These are phyloP conservation scores for Typhlichthys subterraneus DNA, from an alignment of 2,797 vertebrate genomes.

Conservation along the genomic window DNA sequence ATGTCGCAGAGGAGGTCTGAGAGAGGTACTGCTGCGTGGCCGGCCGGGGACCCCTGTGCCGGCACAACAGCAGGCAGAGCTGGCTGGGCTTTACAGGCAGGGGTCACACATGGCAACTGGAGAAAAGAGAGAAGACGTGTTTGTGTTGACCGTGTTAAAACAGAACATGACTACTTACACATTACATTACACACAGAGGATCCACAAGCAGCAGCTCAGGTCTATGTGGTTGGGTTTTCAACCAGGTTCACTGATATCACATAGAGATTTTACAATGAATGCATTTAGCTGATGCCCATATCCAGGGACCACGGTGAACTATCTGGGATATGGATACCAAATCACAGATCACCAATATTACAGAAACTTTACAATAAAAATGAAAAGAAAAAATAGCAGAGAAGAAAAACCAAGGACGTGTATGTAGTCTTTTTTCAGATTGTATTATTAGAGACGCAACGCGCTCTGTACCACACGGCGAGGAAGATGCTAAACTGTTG, in stretches of 20 bases:
- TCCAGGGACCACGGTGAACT: no score
- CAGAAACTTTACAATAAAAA: no score
- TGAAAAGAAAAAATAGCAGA: background rate
- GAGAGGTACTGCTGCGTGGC: conserved; percentile 69
- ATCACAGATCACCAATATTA: no score
- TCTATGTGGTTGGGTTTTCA: no score
- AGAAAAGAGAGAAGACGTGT: conserved; percentile 3
- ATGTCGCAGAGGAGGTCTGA: conserved; percentile 89
- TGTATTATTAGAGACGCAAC: background rate
- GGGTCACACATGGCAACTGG: conserved; percentile 37
- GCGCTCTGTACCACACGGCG: background rate
- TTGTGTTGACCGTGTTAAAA: background rate
- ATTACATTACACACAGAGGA: no score
- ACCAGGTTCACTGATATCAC: background rate
- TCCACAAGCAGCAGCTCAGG: no score
- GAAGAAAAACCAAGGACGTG: background rate
- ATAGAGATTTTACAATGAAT: background rate
- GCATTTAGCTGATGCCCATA: no score
- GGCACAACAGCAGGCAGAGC: conserved; percentile 34
- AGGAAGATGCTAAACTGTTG: conserved; percentile 7
- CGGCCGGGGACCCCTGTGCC: conserved; percentile 31
- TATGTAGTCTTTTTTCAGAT: background rate
- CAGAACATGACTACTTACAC: background rate
- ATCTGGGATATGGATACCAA: no score
- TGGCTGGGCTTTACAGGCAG: conserved; percentile 16